Evolutionary conservation across 2,113 vertebrate species (phyloP).

Genomic region (Hypomesus transpacificus): DNA sequence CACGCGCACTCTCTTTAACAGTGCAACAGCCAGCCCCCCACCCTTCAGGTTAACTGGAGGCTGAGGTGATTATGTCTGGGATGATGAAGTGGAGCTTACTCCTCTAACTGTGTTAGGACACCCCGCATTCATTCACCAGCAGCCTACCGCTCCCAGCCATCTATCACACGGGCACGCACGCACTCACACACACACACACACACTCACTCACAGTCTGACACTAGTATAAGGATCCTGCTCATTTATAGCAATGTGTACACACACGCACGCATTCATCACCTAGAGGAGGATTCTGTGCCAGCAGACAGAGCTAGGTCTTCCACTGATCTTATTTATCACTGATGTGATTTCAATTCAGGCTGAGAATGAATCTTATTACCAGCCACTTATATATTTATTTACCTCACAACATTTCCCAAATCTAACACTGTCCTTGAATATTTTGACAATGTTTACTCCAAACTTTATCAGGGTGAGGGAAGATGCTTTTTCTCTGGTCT

Average conservation of each 20-base stretch:
- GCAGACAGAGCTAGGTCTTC: neutral
- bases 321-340: slow-evolving; percentile 46
- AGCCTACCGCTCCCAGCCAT: slow-evolving; percentile 38
- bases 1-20: slow-evolving; percentile 40
- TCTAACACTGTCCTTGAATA: slow-evolving; percentile 20
- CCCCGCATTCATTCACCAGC: slow-evolving; percentile 36
- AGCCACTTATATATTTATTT: slow-evolving; percentile 43
- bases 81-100: slow-evolving; percentile 49
- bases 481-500: slow-evolving; percentile 14
- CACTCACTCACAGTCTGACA: neutral
- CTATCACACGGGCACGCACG: slow-evolving; percentile 28
- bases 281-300: neutral
- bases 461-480: slow-evolving; percentile 12
- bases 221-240: slow-evolving; percentile 27
- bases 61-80: slow-evolving; percentile 46
- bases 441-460: slow-evolving; percentile 19
- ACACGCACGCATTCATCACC: neutral
- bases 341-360: slow-evolving; percentile 54
- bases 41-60: slow-evolving; percentile 37
- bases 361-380: slow-evolving; percentile 48
- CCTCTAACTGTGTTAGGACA: slow-evolving; percentile 44
- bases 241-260: neutral
- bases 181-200: neutral
- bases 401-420: slow-evolving; percentile 19
- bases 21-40: slow-evolving; percentile 21